Evolutionary conservation across 2,797 vertebrate genomes (phyloP), one percentile per base, ranked within the genome.

Genomic region (Sebastes baramenuke): DNA sequence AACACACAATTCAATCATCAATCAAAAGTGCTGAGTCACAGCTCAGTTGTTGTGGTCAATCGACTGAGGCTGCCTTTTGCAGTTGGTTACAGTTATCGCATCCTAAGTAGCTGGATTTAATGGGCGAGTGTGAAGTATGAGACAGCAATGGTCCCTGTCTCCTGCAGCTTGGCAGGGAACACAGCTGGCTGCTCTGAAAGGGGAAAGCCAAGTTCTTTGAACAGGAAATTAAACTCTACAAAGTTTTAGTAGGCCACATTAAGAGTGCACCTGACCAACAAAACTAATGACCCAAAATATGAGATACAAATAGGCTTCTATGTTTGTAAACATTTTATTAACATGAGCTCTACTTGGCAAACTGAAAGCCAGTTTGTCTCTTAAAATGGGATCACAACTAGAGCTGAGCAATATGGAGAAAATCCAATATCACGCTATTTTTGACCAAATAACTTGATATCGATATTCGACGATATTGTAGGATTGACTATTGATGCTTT

Each of bases 61-160:
- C 1, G 20, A 54, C 70, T 59, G 67, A 70, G 68, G 46, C 52
- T 4, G 42, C 80, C 59, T 84, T 87, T 81, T 82, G 78, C 79
- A 84, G 86, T 64, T 30, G 64, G 88, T 73, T 86, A 83, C 87
- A 87, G 85, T 83, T 83, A 81, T 30, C 86, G 93, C 84, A 94
- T 95, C 67, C 62, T 54, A 93, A 93, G 88, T 93, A 90, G 91
- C 77, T 87, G 75, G 72, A 73, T 86, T 89, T 93, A 91, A 90
- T 83, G 77, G 81, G 38, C 3, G 24, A 62, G 83, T 93, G 93
- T 89, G 88, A 89, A 84, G 89, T 76, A 88, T 83, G 87, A 92
- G 87, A 93, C 90, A 93, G 89, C 83, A 83, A 54, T 88, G 76
- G 81, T 67, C 86, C 83, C 89, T 92, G 89, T 94, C 81, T 89